phyloP scores from a whole-genome alignment of 2,888 invertebrate genomes.

The Andrena bucephala region DNA sequence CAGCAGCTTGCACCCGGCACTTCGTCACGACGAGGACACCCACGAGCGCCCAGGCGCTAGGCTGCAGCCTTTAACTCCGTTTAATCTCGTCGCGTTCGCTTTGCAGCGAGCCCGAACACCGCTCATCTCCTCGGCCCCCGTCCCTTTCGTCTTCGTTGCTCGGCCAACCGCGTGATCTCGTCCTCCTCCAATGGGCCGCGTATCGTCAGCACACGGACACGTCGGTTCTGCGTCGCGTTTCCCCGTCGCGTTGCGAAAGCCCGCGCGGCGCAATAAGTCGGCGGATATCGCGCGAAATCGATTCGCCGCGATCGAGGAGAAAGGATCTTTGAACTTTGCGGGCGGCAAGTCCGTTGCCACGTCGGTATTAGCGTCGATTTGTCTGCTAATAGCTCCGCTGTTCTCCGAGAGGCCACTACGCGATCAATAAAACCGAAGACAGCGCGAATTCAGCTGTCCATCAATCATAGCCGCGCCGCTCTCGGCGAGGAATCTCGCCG shows the following conservation, averaged over 20 bases:
- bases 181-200: not conserved
- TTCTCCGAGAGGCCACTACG: not conserved
- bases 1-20: slow-evolving; percentile 20
- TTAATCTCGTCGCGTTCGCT: slow-evolving; percentile 24
- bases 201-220: not conserved
- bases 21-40: slow-evolving; percentile 32
- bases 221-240: not conserved
- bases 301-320: not conserved
- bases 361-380: not conserved
- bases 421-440: not conserved
- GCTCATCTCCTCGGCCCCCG: not conserved
- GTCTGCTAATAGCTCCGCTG: not conserved
- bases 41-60: slow-evolving; percentile 14
- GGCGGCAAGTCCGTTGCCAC: not conserved
- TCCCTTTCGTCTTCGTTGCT: not conserved
- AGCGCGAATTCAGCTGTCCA: not conserved
- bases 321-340: not conserved
- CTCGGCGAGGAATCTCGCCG: not conserved
- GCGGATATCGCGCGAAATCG: not conserved
- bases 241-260: slow-evolving; percentile 19
- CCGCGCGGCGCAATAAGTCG: not conserved
- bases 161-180: not conserved
- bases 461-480: not conserved
- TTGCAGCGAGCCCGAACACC: not conserved
- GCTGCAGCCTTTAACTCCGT: slow-evolving; percentile 4